Evolutionary conservation across 2,113 vertebrate species (phyloP), one percentile per base, ranked within the genome.

Genomic region (Microcebus ravelobensis): DNA sequence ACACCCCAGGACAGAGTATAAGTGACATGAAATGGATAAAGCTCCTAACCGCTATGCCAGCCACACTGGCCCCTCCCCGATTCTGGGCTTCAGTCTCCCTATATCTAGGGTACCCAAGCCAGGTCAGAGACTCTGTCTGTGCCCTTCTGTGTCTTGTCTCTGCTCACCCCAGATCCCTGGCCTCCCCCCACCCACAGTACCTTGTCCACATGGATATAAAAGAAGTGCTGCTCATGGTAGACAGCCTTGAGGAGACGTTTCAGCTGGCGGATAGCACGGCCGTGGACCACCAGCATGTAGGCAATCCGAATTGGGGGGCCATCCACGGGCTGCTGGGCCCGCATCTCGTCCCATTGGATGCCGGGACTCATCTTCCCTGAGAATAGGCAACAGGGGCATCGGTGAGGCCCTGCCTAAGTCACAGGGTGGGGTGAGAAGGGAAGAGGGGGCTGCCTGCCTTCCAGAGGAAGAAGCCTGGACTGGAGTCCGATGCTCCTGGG

Each of bases 171-270:
- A n/a, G 68, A 6, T 34, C 13, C 74, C 25, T 5, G 79, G 87
- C 34, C 61, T 17, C 0, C 5, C 27, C 34, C 21, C 1, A 8
- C 31, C 0, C 0, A 39, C 2, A 68, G 91, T 85, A 99, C 99
- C 99, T 99, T 99, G 98, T 99, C 99, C 5, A 99, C 99, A 0
- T 99, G 99, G 97, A 99, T 99, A 97, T 99, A 99, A 98, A 99
- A 99, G 98, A 99, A 99, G 98, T 99, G 99, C 97, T 99, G 99
- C 57, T 98, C 98, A 76, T 99, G 99, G 97, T 99, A 99, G 87
- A 99, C 99, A 0, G 99, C 99, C 98, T 99, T 99, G 95, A 99
- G 99, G 94, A 99, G 99, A 0, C 99, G 99, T 93, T 99, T 99
- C 81, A 99, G 99, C 98, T 99, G 99, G 91, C 99, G 99, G 76